Base-by-base conservation (phyloP, 2,797 vertebrate species). In the Acipenser transmontanus region DNA sequence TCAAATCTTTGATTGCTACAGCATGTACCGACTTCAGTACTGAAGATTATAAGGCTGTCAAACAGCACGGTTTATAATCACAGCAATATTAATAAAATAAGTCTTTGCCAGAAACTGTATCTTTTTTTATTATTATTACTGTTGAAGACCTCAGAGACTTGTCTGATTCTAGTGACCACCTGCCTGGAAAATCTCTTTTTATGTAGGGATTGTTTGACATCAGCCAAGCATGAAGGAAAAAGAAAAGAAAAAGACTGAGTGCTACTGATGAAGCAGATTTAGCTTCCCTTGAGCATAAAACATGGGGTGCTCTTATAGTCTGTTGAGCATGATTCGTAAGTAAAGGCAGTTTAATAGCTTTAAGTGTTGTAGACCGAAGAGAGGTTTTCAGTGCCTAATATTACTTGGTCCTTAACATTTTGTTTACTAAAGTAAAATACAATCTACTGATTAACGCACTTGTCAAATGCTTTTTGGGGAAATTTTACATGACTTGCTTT, bases 181-280 rank as follows among this genome's bases (percentile, higher is more conserved):
- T 72, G 49, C 7, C 50, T 71, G 63, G 72, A 80, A 80, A 73
- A 75, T 70, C 50, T 69, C 34, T 57, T 71, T 71, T 76, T 70
- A 73, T 61, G 34, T 71, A 68, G 0, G 34, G 67, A 71, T 74
- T 75, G 51, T 75, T 76, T 78, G 70, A 74, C 57, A 77, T 70
- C 72, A 78, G 57, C 49, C 51, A 74, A 72, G 70, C 63, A 71
- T 68, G 65, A 72, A 74, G 68, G 71, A 65, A 61, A 72, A 74
- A 69, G 4, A 34, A 34, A 34, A 74, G 68, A 71, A 34, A 34
- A 34, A 34, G 34, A 34, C 34, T 34, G 34, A 34, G 34, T 34
- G 34, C 34, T 34, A 61, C 56, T 70, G 49, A 63, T 68, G 14
- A 65, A 61, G 20, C 49, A 73, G 69, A 69, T 71, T 73, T 66